These are phyloP conservation scores for Drosophila falleni DNA, from an alignment of 2,888 invertebrate species.

Conservation along the genomic window DNA sequence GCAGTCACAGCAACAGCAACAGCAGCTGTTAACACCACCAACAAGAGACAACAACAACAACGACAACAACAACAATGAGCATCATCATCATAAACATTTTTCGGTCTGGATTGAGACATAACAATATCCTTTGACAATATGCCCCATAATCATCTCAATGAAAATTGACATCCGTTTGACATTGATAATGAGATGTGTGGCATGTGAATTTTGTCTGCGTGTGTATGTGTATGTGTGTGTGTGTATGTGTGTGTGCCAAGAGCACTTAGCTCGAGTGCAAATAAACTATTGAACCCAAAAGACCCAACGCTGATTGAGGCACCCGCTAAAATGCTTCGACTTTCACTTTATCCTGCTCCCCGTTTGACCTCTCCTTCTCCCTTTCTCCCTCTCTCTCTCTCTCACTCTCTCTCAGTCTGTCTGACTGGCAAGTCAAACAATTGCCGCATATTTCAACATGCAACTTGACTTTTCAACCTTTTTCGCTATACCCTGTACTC, in stretches of 20 bases:
- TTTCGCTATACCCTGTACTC: conserved; percentile 22
- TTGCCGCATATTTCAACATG: conserved; percentile 76
- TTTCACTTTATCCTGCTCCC: conserved; percentile 53
- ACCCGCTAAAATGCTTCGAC: conserved; percentile 61
- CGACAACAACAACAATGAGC: conserved; percentile 16
- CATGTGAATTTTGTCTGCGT: conserved; percentile 5
- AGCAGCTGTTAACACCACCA: conserved; percentile 44
- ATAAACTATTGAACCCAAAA: conserved; percentile 62
- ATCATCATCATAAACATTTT: conserved; percentile 44
- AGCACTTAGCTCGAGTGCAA: conserved; percentile 59
- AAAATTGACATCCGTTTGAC: conserved; percentile 77
- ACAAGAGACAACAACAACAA: conserved; percentile 17
- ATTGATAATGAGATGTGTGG: conserved; percentile 71
- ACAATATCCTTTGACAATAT: conserved; percentile 79
- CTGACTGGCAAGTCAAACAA: conserved; percentile 57
- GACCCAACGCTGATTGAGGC: conserved; percentile 57
- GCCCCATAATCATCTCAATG: conserved; percentile 73
- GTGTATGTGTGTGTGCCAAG: conserved; percentile 24
- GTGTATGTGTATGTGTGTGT: conserved; percentile 2
- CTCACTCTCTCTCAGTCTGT: neutral
- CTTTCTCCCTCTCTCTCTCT: neutral
- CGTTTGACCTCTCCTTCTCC: neutral
- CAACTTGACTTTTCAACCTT: conserved; percentile 75
- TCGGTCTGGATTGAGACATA: conserved; percentile 69
- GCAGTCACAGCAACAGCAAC: conserved; percentile 35